Evolutionary conservation across 1,140 invertebrate species (phyloP), one percentile per base, ranked within the genome.

Genomic region (Saccostrea echinata): DNA sequence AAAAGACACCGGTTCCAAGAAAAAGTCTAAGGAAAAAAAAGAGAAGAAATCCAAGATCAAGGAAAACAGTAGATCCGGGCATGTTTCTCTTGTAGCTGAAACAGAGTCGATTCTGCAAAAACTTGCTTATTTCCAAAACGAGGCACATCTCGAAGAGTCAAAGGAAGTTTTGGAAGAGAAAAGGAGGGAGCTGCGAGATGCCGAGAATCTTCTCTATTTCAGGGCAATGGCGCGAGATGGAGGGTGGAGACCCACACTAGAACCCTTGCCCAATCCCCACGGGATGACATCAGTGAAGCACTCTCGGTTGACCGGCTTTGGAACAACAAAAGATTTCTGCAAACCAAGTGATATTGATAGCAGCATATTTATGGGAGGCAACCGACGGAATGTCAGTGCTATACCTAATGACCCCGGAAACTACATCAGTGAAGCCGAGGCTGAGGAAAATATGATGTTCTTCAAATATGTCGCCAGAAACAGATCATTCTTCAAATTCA

Each of bases 391-490:
- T 3, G 27, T 16, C 24, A 16, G 27, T 33, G 68, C 68, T 76
- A 30, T 76, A 30, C 27, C 68, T 9, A 30, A 76, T 33, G 68
- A 76, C 27, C 68, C 24, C 11, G 24, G 3, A 16, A 76, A 76
- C 68, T 76, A 30, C 30, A 33, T 76, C 27, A 76, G 27, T 33
- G 27, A 76, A 30, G 16, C 24, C 27, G 24, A 83, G 35, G 81
- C 35, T 4, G 81, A 83, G 30, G 81, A 83, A 27, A 83, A 83
- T 83, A 11, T 83, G 52, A 27, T 52, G 52, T 83, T 83, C 43
- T 83, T 83, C 81, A 83, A 27, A 83, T 83, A 83, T 27, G 24
- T 83, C 35, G 81, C 81, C 24, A 83, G 81, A 52, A 83, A 83
- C 21, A 24, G 21, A 21, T 51, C 43, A 21, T 83, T 83, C 21